These are phyloP conservation scores for Gasterosteus nipponicus DNA, from an alignment of 2,113 vertebrate species.

Conservation along the genomic window DNA sequence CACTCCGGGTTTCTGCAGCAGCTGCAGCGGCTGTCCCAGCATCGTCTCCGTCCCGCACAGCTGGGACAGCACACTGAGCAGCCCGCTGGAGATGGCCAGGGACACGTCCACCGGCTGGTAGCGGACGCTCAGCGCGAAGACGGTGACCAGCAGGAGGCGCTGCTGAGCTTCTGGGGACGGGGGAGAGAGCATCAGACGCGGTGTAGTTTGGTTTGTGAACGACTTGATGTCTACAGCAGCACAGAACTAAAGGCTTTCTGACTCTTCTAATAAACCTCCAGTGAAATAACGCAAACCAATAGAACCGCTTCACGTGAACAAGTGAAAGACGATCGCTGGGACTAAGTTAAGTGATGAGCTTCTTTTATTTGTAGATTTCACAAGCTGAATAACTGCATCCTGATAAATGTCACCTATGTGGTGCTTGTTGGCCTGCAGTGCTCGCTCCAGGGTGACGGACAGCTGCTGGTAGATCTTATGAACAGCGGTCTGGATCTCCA, in stretches of 20 bases:
- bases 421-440: slow-evolving; percentile 94
- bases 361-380: too few relatives aligned
- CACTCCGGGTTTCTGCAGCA: slow-evolving; percentile 91
- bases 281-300: too few relatives aligned
- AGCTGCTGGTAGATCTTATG: slow-evolving; percentile 98
- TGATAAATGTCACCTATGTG: slow-evolving; percentile 86
- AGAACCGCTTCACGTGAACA: too few relatives aligned
- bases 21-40: slow-evolving; percentile 92
- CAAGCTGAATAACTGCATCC: background rate
- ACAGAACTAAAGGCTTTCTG: too few relatives aligned
- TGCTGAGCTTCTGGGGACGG: slow-evolving; percentile 90
- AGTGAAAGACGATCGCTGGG: too few relatives aligned
- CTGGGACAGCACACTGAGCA: slow-evolving; percentile 95
- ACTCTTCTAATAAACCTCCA: too few relatives aligned
- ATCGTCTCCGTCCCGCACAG: slow-evolving; percentile 96
- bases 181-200: background rate
- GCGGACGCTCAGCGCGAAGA: slow-evolving; percentile 95
- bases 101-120: slow-evolving; percentile 98
- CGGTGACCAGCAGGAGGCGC: slow-evolving; percentile 94
- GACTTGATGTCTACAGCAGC: too few relatives aligned
- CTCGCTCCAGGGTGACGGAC: slow-evolving; percentile 92
- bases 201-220: too few relatives aligned
- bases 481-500: slow-evolving; percentile 95
- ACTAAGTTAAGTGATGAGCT: too few relatives aligned
- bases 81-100: slow-evolving; percentile 93